Conservation (phyloP, 2,888 invertebrate genomes). For the Drosophila nr. perissopoda region DNA sequence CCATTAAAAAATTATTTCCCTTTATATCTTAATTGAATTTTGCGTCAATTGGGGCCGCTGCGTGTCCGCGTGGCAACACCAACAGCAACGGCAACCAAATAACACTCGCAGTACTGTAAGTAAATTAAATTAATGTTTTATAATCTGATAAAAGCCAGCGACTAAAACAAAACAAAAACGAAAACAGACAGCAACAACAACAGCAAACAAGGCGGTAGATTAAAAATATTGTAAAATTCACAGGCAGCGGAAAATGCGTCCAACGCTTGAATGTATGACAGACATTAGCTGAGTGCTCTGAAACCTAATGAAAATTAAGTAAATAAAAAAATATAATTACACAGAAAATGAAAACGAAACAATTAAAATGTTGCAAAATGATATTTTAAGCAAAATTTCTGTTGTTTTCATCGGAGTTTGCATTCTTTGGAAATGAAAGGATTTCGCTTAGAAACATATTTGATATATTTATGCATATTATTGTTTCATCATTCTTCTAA, state of each 20-base stretch:
- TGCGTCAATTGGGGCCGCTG: constrained; percentile 64
- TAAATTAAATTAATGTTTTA: constrained; percentile 75
- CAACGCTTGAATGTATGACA: constrained; percentile 1
- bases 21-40: constrained; percentile 78
- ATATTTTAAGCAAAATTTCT: neutral
- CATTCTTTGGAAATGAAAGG: neutral
- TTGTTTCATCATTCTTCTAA: neutral
- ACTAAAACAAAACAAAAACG: constrained; percentile 44
- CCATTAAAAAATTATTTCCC: constrained; percentile 78
- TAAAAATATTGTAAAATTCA: constrained; percentile 3
- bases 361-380: neutral
- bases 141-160: constrained; percentile 69
- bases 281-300: constrained; percentile 34
- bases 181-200: neutral
- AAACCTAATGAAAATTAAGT: constrained; percentile 15
- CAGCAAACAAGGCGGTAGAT: constrained; percentile 16
- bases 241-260: constrained; percentile 2
- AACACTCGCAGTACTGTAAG: constrained; percentile 48
- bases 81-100: constrained; percentile 12
- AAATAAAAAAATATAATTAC: neutral
- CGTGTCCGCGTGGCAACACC: constrained; percentile 51
- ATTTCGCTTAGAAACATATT: neutral
- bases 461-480: neutral
- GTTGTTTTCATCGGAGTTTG: neutral
- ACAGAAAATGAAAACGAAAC: constrained; percentile 3